Conservation (phyloP, 2,797 vertebrate genomes). For the Tympanoctomys barrerae region DNA sequence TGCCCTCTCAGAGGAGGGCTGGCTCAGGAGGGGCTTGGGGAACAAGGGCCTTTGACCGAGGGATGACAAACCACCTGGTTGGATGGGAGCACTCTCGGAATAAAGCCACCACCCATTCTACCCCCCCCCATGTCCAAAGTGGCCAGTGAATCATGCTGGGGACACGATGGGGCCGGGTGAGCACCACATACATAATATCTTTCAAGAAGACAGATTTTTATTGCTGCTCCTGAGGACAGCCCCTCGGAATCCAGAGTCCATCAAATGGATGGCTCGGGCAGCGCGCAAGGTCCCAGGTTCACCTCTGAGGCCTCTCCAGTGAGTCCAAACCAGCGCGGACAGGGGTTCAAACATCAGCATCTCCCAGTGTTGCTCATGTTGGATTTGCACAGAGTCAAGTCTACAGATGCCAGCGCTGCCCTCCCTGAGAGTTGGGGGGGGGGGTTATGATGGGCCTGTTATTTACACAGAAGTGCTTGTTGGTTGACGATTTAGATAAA, state of each 20-base stretch:
- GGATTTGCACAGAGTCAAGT: not conserved
- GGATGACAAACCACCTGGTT: accelerated
- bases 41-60: accelerated
- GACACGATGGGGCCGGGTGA: slow-evolving; percentile 68
- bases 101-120: not conserved
- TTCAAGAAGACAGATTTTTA: slow-evolving; percentile 81
- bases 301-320: slow-evolving; percentile 31
- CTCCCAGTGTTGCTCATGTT: not conserved
- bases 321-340: not conserved
- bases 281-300: not conserved
- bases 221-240: not conserved
- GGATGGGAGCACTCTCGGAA: not conserved
- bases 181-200: slow-evolving; percentile 60
- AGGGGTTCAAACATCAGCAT: not conserved
- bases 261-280: slow-evolving; percentile 1
- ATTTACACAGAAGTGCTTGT: slow-evolving; percentile 82
- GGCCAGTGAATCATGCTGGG: slow-evolving; percentile 67
- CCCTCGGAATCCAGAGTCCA: slow-evolving; percentile 77
- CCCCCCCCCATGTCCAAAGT: slow-evolving; percentile 24
- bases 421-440: not conserved
- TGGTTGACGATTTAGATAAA: slow-evolving; percentile 84
- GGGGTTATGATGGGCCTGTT: slow-evolving; percentile 58
- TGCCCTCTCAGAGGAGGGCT: not conserved
- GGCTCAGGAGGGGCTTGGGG: not conserved
- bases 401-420: not conserved